These are phyloP conservation scores for Synanthedon tipuliformis DNA, from an alignment of 2,888 invertebrate species.

Conservation along the genomic window DNA sequence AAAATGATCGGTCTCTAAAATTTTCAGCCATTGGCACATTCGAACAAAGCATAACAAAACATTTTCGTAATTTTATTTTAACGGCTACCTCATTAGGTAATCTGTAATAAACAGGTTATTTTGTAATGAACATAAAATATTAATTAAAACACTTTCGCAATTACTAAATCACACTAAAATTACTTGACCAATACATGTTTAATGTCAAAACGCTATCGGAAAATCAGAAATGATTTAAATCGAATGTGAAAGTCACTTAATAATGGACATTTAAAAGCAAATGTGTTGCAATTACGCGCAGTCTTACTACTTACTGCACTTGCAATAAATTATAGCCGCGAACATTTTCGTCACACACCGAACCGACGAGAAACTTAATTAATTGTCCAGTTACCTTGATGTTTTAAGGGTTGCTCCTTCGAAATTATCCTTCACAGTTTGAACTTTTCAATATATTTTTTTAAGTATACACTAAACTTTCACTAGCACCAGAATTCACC, in stretches of 20 bases:
- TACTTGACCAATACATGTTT: conserved; percentile 8
- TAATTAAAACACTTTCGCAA: not conserved
- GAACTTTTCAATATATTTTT: conserved; percentile 11
- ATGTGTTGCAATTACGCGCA: conserved; percentile 51
- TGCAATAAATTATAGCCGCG: conserved; percentile 27
- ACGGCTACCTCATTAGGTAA: not conserved
- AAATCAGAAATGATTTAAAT: conserved; percentile 8
- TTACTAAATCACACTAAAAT: not conserved
- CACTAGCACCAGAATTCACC: conserved; percentile 39
- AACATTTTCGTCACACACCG: conserved; percentile 11
- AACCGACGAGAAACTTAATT: conserved; percentile 14
- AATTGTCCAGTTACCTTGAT: conserved; percentile 18
- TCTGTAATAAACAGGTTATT: not conserved
- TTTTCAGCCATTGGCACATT: too few species aligned
- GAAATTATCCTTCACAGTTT: conserved; percentile 39
- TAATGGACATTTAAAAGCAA: conserved; percentile 32
- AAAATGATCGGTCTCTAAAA: too few species aligned
- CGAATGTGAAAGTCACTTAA: conserved; percentile 35
- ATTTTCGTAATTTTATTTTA: conserved; percentile 3
- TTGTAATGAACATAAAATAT: not conserved
- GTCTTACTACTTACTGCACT: conserved; percentile 42
- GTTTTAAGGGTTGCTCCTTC: conserved; percentile 29
- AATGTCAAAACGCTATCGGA: conserved; percentile 1
- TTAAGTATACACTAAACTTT: conserved; percentile 21
- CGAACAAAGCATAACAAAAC: not conserved